A percentile compares a stretch with the other conserved stretches of the same genome.
These are phyloP conservation scores for Matsumyia berberina DNA, from an alignment of 2,888 invertebrate genomes.

Conservation along the genomic window DNA sequence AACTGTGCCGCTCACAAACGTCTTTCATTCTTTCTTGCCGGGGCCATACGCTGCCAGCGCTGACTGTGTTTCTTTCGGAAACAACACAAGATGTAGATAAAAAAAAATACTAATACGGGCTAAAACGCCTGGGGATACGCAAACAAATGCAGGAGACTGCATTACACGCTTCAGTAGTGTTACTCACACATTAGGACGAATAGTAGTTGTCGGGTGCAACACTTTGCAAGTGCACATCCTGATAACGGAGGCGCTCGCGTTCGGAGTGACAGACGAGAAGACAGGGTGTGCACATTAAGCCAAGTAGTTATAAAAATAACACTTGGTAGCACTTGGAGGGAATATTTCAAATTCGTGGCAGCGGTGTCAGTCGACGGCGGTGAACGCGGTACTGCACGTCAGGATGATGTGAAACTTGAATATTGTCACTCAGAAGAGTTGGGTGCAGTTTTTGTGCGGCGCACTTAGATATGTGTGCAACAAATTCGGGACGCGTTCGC, in stretches of 20 bases:
- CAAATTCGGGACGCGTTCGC: constrained; percentile 6
- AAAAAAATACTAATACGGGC: constrained; percentile 30
- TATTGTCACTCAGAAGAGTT: constrained; percentile 15
- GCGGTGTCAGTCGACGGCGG: constrained; percentile 39
- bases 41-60: constrained; percentile 17
- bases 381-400: constrained; percentile 20
- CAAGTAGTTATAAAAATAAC: constrained; percentile 63
- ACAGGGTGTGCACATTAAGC: constrained; percentile 46
- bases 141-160: constrained; percentile 72
- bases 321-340: constrained; percentile 42
- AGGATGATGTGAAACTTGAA: constrained; percentile 40
- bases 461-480: constrained; percentile 11
- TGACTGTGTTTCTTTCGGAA: constrained; percentile 13
- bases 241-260: constrained; percentile 1
- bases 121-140: constrained; percentile 55
- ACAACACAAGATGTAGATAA: constrained; percentile 28
- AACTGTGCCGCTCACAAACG: constrained; percentile 11
- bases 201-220: background rate
- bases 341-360: constrained; percentile 62
- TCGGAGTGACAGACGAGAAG: constrained; percentile 27
- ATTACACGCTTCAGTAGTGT: constrained; percentile 57
- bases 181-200: constrained; percentile 19
- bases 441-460: constrained; percentile 22
- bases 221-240: constrained; percentile 8
- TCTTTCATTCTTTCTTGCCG: constrained; percentile 18